Base-by-base conservation (phyloP, 2,888 invertebrate species). In the Thymelicus lineola region DNA sequence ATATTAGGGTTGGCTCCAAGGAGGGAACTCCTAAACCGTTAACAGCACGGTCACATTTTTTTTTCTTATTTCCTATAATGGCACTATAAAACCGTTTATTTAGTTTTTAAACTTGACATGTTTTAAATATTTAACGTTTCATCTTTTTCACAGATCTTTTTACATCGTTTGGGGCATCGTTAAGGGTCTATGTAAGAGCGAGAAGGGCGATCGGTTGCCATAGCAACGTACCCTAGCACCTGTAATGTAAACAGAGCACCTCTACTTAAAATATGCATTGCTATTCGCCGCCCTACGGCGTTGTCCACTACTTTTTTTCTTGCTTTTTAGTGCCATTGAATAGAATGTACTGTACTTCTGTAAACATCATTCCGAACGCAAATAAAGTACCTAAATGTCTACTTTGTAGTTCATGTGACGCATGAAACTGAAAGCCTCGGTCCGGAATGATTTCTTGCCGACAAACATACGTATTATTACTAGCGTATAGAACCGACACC, bases 231-330 rank as follows among this genome's bases (percentile, higher is more conserved):
- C 46, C 62, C 64, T 63, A 70, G 46, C 67, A 68, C 62, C 36
- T 55, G 72, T 69, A 66, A 55, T 62, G 75, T 75, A 77, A 76
- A 77, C 78, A 74, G 72, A 72, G 63, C 60, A 62, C 17, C 62
- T 68, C 61, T 36, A n/a, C 57, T 61, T 67, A 35, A 68, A 68
- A 68, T 68, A 68, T 68, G 68, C 55, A 68, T 17, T 48, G 35
- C 57, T 57, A 68, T 57, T 63, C 68, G n/a, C 42, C 50, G 46
- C 66, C 68, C 28, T 9, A 28, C 20, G 63, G 63, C 48, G 20
- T 58, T 63, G 36, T 63, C 38, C 57, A 50, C 46, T 35, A 17
- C 57, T 36, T 28, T 42, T 61, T 10, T 46, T 62, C 6, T 42
- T 48, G 50, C 62, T 63, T 38, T 38, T 53, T 53, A 38, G 50